Evolutionary conservation across 2,113 vertebrate genomes (phyloP).

Genomic region (Saguinus imperator): DNA sequence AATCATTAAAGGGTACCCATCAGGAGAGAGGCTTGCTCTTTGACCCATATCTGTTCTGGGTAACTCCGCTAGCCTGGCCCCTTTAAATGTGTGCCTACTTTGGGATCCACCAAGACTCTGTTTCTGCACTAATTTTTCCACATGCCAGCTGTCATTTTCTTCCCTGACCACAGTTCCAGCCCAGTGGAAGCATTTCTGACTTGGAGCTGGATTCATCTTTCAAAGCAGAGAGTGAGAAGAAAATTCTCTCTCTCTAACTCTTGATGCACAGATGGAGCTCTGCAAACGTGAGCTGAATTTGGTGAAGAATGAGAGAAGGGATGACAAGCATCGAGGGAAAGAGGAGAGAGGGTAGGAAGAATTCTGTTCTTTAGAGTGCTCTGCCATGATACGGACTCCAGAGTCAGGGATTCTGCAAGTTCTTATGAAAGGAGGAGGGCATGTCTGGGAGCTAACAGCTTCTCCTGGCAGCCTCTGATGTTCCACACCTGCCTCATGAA

Average conservation of each 20-base stretch:
- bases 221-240: not conserved
- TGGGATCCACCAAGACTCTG: not conserved
- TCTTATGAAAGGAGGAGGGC: not conserved
- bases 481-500: not conserved
- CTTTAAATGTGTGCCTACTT: not conserved
- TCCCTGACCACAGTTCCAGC: not conserved
- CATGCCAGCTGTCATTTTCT: not conserved
- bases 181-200: not conserved
- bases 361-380: not conserved
- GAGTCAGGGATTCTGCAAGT: not conserved
- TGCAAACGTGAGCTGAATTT: not conserved
- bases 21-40: not conserved
- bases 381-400: not conserved
- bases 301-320: not conserved
- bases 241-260: not conserved
- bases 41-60: not conserved
- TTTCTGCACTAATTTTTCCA: not conserved
- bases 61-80: not conserved
- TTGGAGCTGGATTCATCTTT: not conserved
- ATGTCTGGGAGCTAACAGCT: not conserved
- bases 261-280: not conserved
- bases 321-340: too few species aligned
- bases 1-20: not conserved
- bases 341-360: not conserved
- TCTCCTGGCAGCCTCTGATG: not conserved